Evolutionary conservation across 92 coral and sea anemone genomes (phyloP).

Genomic region (Siderastrea siderea): DNA sequence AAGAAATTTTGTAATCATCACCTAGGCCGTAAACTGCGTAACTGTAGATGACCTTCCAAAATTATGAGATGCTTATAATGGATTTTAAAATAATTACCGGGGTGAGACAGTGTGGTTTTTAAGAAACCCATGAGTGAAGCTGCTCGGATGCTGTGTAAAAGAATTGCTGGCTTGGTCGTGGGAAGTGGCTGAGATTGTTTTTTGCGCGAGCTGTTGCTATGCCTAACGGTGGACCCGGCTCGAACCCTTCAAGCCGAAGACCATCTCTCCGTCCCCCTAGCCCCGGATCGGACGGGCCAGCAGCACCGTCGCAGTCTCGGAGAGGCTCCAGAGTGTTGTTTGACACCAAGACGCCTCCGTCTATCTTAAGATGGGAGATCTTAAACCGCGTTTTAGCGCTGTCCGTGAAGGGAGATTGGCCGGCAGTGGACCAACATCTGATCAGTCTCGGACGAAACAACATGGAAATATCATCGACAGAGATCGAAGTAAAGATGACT

Average conservation of each 20-base stretch:
- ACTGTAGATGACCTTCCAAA: not conserved
- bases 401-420: constrained; percentile 87
- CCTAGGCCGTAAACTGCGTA: not conserved
- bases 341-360: constrained; percentile 85
- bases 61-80: constrained; percentile 2
- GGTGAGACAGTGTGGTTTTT: not conserved
- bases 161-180: not conserved
- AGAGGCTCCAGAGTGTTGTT: constrained; percentile 79
- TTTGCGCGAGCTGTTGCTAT: not conserved
- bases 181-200: not conserved
- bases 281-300: constrained; percentile 52
- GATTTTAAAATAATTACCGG: not conserved
- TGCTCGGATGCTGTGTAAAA: not conserved
- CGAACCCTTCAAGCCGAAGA: constrained; percentile 55
- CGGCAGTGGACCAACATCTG: constrained; percentile 89
- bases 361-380: constrained; percentile 79
- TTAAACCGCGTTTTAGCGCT: constrained; percentile 77
- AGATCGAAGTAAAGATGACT: constrained; percentile 71
- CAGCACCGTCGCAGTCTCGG: constrained; percentile 35
- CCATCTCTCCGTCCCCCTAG: constrained; percentile 72
- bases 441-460: constrained; percentile 82
- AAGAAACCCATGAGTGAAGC: not conserved
- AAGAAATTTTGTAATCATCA: not conserved
- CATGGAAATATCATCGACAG: constrained; percentile 81
- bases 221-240: constrained; percentile 31